phyloP scores from a whole-genome alignment of 2,888 invertebrate species.

The Apoda limacodes region DNA sequence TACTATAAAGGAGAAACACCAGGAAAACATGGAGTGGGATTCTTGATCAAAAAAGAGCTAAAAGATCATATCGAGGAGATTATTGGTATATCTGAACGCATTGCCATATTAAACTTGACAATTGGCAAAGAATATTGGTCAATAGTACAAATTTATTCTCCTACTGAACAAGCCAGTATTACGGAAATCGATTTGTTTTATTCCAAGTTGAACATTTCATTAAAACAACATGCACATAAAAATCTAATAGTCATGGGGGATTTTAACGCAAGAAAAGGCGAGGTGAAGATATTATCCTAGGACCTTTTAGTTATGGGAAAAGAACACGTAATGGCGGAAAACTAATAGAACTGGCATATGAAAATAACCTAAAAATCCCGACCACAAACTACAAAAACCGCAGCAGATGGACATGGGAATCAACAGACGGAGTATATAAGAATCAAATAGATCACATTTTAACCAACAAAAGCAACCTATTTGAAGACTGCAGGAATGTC shows the following conservation, averaged over 20 bases:
- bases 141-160: conserved; percentile 13
- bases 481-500: conserved; percentile 2
- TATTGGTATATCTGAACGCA: conserved; percentile 17
- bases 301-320: conserved; percentile 2
- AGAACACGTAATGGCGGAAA: neutral
- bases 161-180: conserved; percentile 8
- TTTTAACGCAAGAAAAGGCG: conserved; percentile 16
- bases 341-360: neutral
- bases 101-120: conserved; percentile 14
- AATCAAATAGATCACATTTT: neutral
- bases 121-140: conserved; percentile 6
- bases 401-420: conserved; percentile 1
- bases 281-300: conserved; percentile 15
- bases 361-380: neutral
- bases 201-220: conserved; percentile 1
- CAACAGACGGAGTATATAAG: neutral
- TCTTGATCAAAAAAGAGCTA: conserved; percentile 14
- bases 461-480: neutral
- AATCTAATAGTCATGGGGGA: conserved; percentile 15
- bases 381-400: conserved; percentile 1
- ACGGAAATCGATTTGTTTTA: conserved; percentile 10
- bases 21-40: conserved; percentile 12
- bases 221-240: conserved; percentile 7
- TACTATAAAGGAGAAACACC: conserved; percentile 12
- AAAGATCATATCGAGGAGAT: conserved; percentile 14